A percentile compares a stretch with the other conserved stretches of the same genome.
Conservation (phyloP, 2,888 invertebrate genomes). For the Acronicta leporina region DNA sequence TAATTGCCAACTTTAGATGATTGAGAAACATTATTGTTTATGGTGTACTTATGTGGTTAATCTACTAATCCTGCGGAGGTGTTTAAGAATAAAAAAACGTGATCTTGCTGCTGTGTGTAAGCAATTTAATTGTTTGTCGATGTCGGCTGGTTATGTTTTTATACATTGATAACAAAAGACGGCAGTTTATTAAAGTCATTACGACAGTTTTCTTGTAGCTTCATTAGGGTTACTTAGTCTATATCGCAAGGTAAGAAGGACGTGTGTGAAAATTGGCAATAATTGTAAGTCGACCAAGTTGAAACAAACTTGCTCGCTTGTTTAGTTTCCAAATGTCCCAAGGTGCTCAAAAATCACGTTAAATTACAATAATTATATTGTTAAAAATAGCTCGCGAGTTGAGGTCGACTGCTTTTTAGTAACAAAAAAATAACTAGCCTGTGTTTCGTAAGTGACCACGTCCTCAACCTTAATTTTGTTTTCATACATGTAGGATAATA, state of each 20-base stretch:
- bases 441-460: conserved; percentile 60
- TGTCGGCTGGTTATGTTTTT: conserved; percentile 1
- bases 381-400: conserved; percentile 54
- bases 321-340: conserved; percentile 46
- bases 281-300: conserved; percentile 6
- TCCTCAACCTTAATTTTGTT: conserved; percentile 76
- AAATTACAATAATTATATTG: conserved; percentile 69
- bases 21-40: conserved; percentile 42
- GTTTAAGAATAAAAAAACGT: conserved; percentile 16
- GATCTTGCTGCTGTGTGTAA: neutral
- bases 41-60: conserved; percentile 23
- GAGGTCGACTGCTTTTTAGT: conserved; percentile 69
- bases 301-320: neutral
- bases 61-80: conserved; percentile 30
- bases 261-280: conserved; percentile 10
- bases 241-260: neutral
- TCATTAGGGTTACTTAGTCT: neutral
- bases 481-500: conserved; percentile 53
- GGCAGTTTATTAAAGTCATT: neutral
- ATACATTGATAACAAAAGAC: conserved; percentile 8
- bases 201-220: neutral
- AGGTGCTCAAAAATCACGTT: conserved; percentile 59
- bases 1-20: conserved; percentile 45
- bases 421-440: conserved; percentile 55
- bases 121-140: neutral